These are phyloP conservation scores for Polypedilum vanderplanki DNA, from an alignment of 1,140 invertebrate genomes.

Conservation along the genomic window DNA sequence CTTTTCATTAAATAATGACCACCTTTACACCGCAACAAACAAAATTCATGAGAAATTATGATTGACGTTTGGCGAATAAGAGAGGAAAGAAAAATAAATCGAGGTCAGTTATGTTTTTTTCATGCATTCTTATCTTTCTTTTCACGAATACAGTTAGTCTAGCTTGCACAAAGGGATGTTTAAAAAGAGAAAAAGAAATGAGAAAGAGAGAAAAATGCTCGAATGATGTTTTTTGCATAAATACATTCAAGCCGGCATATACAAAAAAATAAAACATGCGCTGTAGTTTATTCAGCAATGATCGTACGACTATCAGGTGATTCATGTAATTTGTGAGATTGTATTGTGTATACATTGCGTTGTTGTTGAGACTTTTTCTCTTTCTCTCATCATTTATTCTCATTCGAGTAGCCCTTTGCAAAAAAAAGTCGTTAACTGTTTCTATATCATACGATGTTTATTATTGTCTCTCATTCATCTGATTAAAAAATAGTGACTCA, in stretches of 20 bases:
- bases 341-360: neutral
- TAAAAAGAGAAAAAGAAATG: neutral
- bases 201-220: neutral
- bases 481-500: neutral
- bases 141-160: no score
- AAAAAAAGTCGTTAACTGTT: neutral
- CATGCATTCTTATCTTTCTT: no score
- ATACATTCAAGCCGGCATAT: conserved; percentile 22
- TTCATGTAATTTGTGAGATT: conserved; percentile 15
- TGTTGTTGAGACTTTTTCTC: neutral
- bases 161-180: neutral
- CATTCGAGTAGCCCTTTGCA: neutral
- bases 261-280: neutral
- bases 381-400: neutral
- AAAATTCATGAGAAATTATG: no score
- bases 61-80: no score
- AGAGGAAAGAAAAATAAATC: no score
- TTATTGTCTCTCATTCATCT: neutral
- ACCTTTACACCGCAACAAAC: no score
- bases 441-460: neutral
- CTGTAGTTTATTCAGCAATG: neutral
- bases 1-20: no score
- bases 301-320: conserved; percentile 27
- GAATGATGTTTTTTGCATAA: conserved; percentile 1
- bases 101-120: no score